Conservation (phyloP, 2,797 vertebrate genomes). For the Sitta carolinensis region DNA sequence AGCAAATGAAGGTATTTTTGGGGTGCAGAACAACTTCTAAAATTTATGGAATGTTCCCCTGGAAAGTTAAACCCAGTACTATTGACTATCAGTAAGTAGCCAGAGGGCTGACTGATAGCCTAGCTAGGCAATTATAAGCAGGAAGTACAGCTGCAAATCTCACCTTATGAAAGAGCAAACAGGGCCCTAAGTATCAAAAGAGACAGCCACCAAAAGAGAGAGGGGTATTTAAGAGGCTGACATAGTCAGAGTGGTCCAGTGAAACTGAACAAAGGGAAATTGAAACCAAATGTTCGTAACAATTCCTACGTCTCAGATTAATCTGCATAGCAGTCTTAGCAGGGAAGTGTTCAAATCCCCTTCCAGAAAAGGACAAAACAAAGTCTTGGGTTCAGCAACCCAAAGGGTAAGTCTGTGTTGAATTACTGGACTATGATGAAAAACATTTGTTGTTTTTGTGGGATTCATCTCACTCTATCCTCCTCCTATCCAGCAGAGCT, state of each 20-base stretch:
- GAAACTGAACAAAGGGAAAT: not conserved
- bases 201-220: not conserved
- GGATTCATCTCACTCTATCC: not conserved
- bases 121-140: not conserved
- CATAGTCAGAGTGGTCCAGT: not conserved
- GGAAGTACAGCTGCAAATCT: not conserved
- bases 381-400: not conserved
- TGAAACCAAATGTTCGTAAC: not conserved
- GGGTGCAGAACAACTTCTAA: not conserved
- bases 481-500: not conserved
- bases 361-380: slow-evolving; percentile 19
- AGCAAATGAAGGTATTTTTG: not conserved
- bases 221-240: not conserved
- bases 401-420: not conserved
- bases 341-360: not conserved
- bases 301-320: not conserved
- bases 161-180: not conserved
- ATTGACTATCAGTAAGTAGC: not conserved
- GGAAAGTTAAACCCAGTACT: not conserved
- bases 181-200: not conserved
- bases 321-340: not conserved
- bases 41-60: not conserved
- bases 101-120: not conserved
- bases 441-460: slow-evolving; percentile 33
- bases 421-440: slow-evolving; percentile 38